Conservation (phyloP, 2,113 vertebrate genomes). For the Oplegnathus fasciatus region DNA sequence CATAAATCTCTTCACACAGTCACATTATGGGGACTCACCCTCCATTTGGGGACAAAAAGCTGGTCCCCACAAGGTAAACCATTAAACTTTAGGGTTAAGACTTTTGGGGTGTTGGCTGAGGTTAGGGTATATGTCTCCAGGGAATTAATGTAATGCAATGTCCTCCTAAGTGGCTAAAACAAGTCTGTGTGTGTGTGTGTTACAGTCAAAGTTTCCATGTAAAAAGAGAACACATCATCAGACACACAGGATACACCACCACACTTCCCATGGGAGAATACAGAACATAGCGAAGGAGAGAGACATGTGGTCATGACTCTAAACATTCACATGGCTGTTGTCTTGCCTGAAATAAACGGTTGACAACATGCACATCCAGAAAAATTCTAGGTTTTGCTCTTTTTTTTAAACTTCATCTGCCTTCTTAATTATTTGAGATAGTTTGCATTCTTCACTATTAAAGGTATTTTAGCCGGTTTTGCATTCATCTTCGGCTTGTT, state of each 20-base stretch:
- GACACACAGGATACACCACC: slow-evolving; percentile 60
- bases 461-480: neutral
- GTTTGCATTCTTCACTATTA: neutral
- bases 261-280: slow-evolving; percentile 66
- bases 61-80: neutral
- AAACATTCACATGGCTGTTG: slow-evolving; percentile 25
- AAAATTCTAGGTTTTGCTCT: neutral
- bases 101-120: neutral
- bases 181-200: slow-evolving; percentile 7
- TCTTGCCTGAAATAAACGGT: slow-evolving; percentile 4
- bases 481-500: neutral
- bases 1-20: neutral
- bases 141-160: neutral
- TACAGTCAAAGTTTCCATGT: slow-evolving; percentile 58
- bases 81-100: neutral
- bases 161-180: neutral
- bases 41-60: neutral
- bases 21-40: neutral
- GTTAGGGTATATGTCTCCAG: neutral
- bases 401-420: neutral
- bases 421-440: neutral
- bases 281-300: neutral
- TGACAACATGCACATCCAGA: neutral
- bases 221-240: slow-evolving; percentile 48
- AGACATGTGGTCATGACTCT: slow-evolving; percentile 32